A percentile compares a stretch with the other conserved stretches of the same genome.
phyloP scores from a whole-genome alignment of 2,113 vertebrate genomes.

The Patagioenas fasciata region DNA sequence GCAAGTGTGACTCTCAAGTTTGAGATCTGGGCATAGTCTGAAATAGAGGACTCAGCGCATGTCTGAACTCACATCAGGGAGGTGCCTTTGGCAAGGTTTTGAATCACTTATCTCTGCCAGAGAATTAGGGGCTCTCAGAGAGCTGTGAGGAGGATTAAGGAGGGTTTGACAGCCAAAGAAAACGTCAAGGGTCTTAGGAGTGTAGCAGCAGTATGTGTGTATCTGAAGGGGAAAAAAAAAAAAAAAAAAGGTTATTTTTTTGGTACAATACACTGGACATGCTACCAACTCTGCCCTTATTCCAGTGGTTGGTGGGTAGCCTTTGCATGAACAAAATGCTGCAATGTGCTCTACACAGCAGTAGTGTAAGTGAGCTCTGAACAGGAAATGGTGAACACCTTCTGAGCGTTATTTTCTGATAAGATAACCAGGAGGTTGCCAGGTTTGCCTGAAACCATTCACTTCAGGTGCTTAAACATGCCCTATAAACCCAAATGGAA shows the following conservation, averaged over 20 bases:
- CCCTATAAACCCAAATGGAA: not conserved
- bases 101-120: slow-evolving; percentile 1
- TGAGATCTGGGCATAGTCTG: not conserved
- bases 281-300: not conserved
- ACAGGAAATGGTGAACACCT: not conserved
- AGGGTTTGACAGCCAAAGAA: not conserved
- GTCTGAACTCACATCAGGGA: not conserved
- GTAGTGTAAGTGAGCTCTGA: not conserved
- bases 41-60: not conserved
- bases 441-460: not conserved
- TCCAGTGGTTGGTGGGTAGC: not conserved
- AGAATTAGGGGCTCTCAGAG: not conserved
- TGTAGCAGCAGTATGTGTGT: not conserved
- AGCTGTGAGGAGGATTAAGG: not conserved
- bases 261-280: not conserved
- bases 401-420: slow-evolving; percentile 19
- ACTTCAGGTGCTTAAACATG: not conserved
- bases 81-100: not conserved
- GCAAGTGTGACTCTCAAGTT: not conserved
- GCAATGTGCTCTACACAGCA: not conserved
- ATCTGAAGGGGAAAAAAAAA: not conserved
- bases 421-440: not conserved
- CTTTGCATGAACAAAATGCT: not conserved
- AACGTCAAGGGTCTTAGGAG: not conserved
- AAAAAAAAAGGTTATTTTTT: not conserved